Evolutionary conservation across 2,888 invertebrate genomes (phyloP), one percentile per base, ranked within the genome.

Genomic region (Campaea margaritaria): DNA sequence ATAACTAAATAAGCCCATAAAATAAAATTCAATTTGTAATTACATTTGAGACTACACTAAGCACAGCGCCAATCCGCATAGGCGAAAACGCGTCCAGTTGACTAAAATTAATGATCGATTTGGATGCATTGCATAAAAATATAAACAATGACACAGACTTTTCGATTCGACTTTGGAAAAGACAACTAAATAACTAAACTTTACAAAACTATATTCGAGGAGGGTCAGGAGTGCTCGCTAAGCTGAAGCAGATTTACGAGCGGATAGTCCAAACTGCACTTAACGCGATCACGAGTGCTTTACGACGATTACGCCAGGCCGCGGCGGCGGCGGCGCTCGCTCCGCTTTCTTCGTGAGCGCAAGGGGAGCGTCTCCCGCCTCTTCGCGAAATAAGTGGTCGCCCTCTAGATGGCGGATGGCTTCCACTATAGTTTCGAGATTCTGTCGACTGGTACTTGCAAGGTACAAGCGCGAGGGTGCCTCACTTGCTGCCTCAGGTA

Each of bases 351-450:
- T 89, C 34, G 93, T 94, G 64, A 95, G 88, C 34, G 95, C 95
- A 31, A 95, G 87, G 12, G 95, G 95, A 50, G 86, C 86, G 51
- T 94, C 94, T 10, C 89, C 80, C 70, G 94, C 93, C 74, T 95
- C 96, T 76, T 97, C 97, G 67, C 96, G 95, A 89, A 98, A 98
- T 81, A 98, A 92, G 85, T 98, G 97, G 85, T 98, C 99, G 41
- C 99, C 99, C 85, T 99, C 99, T 70, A 99, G 93, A 84, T 99
- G 99, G 39, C 99, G 95, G 79, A 99, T 99, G 56, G 99, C 99
- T 87, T 99, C 99, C 39, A 99, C 98, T 71, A 99, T 99, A 12
- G 99, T 99, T 89, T 99, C 99, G 75, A 99, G 93, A 87, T 99
- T 99, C 86, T 98, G 98, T 55, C 98, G 95, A 65, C 98, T 97